Base-by-base conservation (phyloP, 2,888 invertebrate species). In the Noctua comes region DNA sequence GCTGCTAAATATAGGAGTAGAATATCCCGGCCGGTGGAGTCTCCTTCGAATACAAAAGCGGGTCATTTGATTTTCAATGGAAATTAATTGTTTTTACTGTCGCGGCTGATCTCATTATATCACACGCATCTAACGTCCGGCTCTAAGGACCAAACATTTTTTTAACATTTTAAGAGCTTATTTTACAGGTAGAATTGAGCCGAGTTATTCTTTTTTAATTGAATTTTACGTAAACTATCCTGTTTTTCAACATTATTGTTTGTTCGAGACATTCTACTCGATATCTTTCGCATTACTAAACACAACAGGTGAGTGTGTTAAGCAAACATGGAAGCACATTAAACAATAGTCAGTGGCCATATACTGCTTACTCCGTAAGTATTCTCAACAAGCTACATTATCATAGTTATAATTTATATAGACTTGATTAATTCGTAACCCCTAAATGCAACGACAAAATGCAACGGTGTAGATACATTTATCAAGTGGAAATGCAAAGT, bases 281-380 rank as follows among this genome's bases (percentile, higher is more conserved):
- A 68, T 51, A 21, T 57, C 66, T 62, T 68, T 73, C 31, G 24
- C 77, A 40, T 64, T 73, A 77, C 59, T 68, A 51, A 72, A 70
- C 62, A 46, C 75, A 78, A 72, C 48, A 31, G 18, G 51, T 57
- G 24, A 57, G 66, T 79, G 68, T 71, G 68, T 73, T 70, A 77
- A 78, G 72, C 73, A 72, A 76, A 69, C 13, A 43, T 72, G 31
- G 51, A 79, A 79, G 77, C 76, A 71, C 40, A 72, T n/a, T 72
- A 69, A 65, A 54, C 18, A 57, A 54, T 54, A 62, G 79, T 79
- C 65, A 73, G 73, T 78, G 71, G 84, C 72, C 86, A 87, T 73
- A 54, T 89, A 93, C 96, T 95, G 96, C 95, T 95, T 95, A 96
- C 96, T 95, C 95, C 95, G 87, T 93, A 80, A 84, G 90, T 91